Evolutionary conservation across 2,113 vertebrate genomes (phyloP).

Genomic region (Vimba vimba): DNA sequence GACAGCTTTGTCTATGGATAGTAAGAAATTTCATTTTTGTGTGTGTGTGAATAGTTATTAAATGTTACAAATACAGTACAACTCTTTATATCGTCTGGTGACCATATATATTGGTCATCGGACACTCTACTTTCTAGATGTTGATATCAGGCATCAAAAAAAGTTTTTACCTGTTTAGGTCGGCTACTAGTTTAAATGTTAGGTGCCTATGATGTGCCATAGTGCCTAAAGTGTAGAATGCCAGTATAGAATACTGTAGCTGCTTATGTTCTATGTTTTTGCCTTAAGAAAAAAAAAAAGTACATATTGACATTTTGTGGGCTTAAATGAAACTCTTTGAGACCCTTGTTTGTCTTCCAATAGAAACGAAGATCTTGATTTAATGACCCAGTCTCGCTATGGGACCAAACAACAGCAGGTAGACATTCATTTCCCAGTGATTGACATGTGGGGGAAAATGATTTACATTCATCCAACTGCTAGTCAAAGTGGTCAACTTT

Average conservation of each 20-base stretch:
- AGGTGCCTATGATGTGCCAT: neutral
- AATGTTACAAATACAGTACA: neutral
- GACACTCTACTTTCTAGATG: neutral
- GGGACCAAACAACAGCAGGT: slow-evolving; percentile 73
- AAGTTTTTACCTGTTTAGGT: neutral
- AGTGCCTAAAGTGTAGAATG: slow-evolving; percentile 15
- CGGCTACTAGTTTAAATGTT: neutral
- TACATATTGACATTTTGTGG: slow-evolving; percentile 29
- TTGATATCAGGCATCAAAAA: neutral
- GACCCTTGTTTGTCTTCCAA: neutral
- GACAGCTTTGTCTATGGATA: slow-evolving; percentile 7
- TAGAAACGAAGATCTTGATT: slow-evolving; percentile 2
- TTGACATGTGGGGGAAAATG: slow-evolving; percentile 15
- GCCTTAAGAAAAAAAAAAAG: neutral
- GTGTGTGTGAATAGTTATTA: neutral
- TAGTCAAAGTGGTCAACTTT: slow-evolving; percentile 4
- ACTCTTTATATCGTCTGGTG: neutral
- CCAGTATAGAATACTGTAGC: neutral
- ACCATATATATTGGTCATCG: neutral
- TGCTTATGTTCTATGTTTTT: neutral
- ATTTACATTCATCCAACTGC: slow-evolving; percentile 38
- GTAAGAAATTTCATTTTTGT: neutral
- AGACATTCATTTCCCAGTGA: slow-evolving; percentile 49
- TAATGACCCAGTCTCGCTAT: slow-evolving; percentile 51
- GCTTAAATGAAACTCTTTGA: neutral